These are phyloP conservation scores for Phalera bucephala DNA, from an alignment of 2,888 invertebrate genomes.

Conservation along the genomic window DNA sequence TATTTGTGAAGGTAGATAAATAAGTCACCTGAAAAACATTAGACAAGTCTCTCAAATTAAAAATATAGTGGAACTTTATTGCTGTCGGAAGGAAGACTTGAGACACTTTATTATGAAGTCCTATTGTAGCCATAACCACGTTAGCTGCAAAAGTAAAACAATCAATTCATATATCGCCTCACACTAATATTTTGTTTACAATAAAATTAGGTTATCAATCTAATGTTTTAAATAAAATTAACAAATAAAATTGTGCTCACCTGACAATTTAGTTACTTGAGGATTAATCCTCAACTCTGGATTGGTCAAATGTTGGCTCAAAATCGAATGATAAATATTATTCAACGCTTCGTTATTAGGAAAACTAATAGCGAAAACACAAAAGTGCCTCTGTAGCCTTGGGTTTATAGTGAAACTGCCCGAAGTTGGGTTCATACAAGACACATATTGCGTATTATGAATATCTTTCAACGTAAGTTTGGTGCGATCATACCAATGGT, in stretches of 20 bases:
- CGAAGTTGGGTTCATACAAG: slow-evolving; percentile 99
- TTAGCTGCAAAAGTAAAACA: slow-evolving; percentile 61
- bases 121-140: slow-evolving; percentile 91
- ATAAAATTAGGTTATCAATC: neutral
- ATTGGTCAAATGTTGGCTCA: slow-evolving; percentile 93
- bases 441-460: slow-evolving; percentile 97
- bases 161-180: neutral
- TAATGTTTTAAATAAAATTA: neutral
- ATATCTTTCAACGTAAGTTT: slow-evolving; percentile 96
- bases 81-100: slow-evolving; percentile 97
- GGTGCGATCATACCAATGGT: slow-evolving; percentile 94
- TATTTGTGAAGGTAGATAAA: no score
- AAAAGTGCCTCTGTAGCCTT: slow-evolving; percentile 94
- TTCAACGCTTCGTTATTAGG: slow-evolving; percentile 92
- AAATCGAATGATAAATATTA: slow-evolving; percentile 94
- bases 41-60: slow-evolving; percentile 96
- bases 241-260: slow-evolving; percentile 39
- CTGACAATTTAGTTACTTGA: slow-evolving; percentile 85
- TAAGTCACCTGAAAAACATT: slow-evolving; percentile 94
- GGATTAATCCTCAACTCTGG: slow-evolving; percentile 90
- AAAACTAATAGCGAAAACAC: slow-evolving; percentile 93
- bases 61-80: slow-evolving; percentile 98
- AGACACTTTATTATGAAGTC: slow-evolving; percentile 92
- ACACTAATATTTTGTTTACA: neutral
- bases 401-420: slow-evolving; percentile 99